Evolutionary conservation across 2,888 invertebrate species (phyloP), one percentile per base, ranked within the genome.

Genomic region (Ochropleura leucogaster): DNA sequence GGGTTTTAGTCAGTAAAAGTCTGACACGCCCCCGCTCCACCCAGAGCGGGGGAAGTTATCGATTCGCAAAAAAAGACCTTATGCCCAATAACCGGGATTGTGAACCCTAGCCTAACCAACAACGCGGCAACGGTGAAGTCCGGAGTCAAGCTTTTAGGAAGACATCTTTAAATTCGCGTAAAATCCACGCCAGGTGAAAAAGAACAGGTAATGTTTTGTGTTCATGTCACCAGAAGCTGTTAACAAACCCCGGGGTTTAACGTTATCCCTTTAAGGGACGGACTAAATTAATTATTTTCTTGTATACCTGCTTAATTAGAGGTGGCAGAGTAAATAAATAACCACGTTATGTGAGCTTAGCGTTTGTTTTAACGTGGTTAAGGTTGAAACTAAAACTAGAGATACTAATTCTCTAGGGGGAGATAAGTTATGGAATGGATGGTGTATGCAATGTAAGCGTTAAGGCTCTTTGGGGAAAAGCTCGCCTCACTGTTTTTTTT

Each of bases 231-330:
- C 60, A 68, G 72, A 60, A 55, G 42, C 53, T 44, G 20, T 68
- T 73, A 64, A 79, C 68, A 69, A 53, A 68, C 60, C 66, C 68
- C 60, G 18, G 47, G 62, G 46, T 42, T 68, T 47, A 59, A 66
- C 60, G 9, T 57, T 64, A 64, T 46, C 73, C 72, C 66, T 46
- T 47, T 49, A 64, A 49, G 66, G 18, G 59, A 40, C 71, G 42
- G 46, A 72, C 77, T 82, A 71, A 75, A 79, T 84, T 72, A 72
- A 82, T 85, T 73, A 80, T 74, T 74, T 83, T 72, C 68, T 75
- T 80, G 72, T 84, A 72, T 75, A 82, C 60, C 66, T 18, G 44
- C 71, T 78, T 86, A 78, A 82, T 84, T 78, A 80, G 59, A 72
- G 53, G 64, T 60, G 40, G 64, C 10, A 62, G 42, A 46, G 62